Percentiles rank a stretch among this genome's conserved stretches.
These are phyloP conservation scores for Drosophila quadrilineata DNA, from an alignment of 1,140 invertebrate genomes.

Conservation along the genomic window DNA sequence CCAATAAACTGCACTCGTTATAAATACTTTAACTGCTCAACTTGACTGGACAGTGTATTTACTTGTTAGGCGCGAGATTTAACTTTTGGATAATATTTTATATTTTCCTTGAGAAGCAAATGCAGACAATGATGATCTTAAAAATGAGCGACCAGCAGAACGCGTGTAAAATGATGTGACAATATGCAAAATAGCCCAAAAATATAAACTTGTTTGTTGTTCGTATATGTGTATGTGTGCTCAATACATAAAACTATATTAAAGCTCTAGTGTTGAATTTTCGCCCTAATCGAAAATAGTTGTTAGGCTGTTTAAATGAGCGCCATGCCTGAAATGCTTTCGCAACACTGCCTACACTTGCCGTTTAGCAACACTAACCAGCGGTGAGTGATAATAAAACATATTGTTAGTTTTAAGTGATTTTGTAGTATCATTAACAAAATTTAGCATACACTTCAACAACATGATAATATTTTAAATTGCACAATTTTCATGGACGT, in stretches of 20 bases:
- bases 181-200: constrained; percentile 23
- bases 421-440: not conserved
- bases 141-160: not conserved
- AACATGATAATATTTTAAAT: constrained; percentile 15
- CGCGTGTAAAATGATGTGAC: constrained; percentile 3
- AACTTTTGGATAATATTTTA: not conserved
- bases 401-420: not conserved
- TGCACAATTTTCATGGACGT: constrained; percentile 20
- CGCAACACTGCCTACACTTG: not conserved
- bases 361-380: constrained; percentile 8
- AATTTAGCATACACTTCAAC: not conserved
- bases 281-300: not conserved
- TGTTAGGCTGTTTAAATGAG: not conserved
- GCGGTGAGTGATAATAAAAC: not conserved
- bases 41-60: not conserved
- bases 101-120: not conserved
- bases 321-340: not conserved
- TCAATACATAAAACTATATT: not conserved
- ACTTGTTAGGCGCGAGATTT: too few relatives aligned
- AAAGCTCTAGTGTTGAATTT: constrained; percentile 2
- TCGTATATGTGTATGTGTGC: not conserved
- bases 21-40: not conserved
- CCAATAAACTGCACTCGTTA: not conserved
- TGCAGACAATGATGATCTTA: not conserved
- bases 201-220: constrained; percentile 29